Conservation (phyloP, 1,140 invertebrate species). For the Popillia japonica region DNA sequence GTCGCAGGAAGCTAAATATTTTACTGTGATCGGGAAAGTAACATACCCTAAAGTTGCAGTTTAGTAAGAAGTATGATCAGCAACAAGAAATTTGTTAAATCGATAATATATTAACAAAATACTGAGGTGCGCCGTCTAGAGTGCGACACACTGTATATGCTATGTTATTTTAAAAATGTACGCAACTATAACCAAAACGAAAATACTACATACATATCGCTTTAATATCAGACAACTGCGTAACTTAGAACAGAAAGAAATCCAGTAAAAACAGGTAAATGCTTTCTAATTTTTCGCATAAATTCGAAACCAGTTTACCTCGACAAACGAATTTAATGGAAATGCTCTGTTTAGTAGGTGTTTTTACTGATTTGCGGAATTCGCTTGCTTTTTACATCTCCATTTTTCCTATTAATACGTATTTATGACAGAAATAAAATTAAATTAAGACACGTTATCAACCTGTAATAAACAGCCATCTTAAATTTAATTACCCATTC, state of each 20-base stretch:
- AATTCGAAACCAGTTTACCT: constrained; percentile 32
- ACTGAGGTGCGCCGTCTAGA: too few species aligned
- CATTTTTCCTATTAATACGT: not conserved
- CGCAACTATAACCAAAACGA: not conserved
- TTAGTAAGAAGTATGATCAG: too few species aligned
- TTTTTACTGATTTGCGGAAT: constrained; percentile 8
- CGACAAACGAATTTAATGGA: constrained; percentile 14
- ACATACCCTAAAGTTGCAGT: too few species aligned
- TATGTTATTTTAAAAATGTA: too few species aligned
- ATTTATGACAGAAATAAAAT: not conserved
- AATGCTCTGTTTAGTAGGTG: constrained; percentile 26
- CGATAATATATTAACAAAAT: too few species aligned
- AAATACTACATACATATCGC: not conserved
- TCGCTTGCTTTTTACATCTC: not conserved
- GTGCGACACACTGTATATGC: too few species aligned
- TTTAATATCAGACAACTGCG: not conserved
- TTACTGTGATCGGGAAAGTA: too few species aligned
- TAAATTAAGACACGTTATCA: not conserved
- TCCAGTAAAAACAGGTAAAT: constrained; percentile 19
- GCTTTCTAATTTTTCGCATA: constrained; percentile 35
- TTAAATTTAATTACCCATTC: not conserved
- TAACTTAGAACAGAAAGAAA: not conserved
- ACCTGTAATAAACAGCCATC: not conserved
- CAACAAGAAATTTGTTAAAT: too few species aligned
- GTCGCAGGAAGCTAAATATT: too few species aligned